phyloP scores from a whole-genome alignment of 2,888 invertebrate species.

The Cephonodes hylas region DNA sequence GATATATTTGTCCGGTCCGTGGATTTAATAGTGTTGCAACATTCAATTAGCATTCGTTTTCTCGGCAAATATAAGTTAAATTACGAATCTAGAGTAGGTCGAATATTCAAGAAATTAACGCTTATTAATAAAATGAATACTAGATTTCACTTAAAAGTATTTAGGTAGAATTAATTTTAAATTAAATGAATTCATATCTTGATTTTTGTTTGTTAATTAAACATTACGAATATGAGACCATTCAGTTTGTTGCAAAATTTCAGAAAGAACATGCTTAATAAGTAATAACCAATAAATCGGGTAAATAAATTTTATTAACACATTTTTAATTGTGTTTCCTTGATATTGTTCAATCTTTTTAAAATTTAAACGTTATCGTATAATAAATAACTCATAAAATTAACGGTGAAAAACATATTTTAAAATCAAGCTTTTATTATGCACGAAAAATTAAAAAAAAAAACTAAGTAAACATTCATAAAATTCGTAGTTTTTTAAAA shows the following conservation, averaged over 20 bases:
- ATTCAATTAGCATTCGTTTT: background rate
- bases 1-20: background rate
- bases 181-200: background rate
- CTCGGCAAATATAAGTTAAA: background rate
- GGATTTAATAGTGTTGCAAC: background rate
- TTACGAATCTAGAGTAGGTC: background rate
- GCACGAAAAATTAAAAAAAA: too few species aligned
- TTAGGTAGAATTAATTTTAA: background rate
- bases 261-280: background rate
- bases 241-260: background rate
- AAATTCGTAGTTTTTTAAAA: too few species aligned
- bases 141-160: background rate
- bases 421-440: too few species aligned
- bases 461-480: too few species aligned
- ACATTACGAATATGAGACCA: too few species aligned
- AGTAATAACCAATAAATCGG: too few species aligned
- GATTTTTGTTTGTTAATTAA: background rate
- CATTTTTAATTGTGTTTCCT: too few species aligned
- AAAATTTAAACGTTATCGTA: too few species aligned
- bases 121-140: background rate
- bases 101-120: background rate
- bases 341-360: too few species aligned
- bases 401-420: too few species aligned
- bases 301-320: too few species aligned
- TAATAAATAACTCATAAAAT: too few species aligned